Conservation (phyloP, 2,113 vertebrate species). For the Agelaius phoeniceus region DNA sequence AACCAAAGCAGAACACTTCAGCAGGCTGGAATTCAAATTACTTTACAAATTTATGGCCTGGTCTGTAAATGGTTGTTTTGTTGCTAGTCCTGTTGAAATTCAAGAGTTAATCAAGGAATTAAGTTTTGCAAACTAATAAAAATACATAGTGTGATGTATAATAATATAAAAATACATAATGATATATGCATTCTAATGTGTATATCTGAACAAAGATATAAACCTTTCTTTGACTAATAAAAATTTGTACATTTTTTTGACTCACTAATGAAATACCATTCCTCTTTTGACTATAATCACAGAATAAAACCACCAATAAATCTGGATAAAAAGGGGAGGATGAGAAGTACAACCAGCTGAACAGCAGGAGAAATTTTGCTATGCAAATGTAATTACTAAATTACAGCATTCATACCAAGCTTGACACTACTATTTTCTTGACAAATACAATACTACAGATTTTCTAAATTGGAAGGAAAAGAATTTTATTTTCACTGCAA, state of each 20-base stretch:
- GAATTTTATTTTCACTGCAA: constrained; percentile 3
- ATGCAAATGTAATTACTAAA: constrained; percentile 61
- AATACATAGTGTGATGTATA: not conserved
- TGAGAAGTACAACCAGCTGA: constrained; percentile 19
- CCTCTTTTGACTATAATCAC: not conserved
- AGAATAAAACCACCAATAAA: constrained; percentile 34
- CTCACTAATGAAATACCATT: not conserved
- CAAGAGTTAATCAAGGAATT: not conserved
- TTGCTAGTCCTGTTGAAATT: not conserved
- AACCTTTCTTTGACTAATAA: not conserved
- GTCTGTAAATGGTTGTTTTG: not conserved
- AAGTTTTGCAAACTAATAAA: not conserved
- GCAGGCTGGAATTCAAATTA: not conserved
- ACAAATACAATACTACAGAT: constrained; percentile 19
- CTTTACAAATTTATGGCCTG: not conserved
- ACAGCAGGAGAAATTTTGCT: constrained; percentile 36
- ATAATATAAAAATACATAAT: not conserved
- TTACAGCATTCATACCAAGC: constrained; percentile 30
- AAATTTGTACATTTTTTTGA: not conserved
- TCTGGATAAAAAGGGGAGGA: constrained; percentile 5
- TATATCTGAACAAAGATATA: not conserved
- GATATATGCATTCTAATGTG: not conserved
- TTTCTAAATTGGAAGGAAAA: constrained; percentile 25
- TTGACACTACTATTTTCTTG: constrained; percentile 22
- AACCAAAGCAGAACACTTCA: not conserved